phyloP scores from a whole-genome alignment of 2,797 vertebrate genomes.

The Cyclopterus lumpus region DNA sequence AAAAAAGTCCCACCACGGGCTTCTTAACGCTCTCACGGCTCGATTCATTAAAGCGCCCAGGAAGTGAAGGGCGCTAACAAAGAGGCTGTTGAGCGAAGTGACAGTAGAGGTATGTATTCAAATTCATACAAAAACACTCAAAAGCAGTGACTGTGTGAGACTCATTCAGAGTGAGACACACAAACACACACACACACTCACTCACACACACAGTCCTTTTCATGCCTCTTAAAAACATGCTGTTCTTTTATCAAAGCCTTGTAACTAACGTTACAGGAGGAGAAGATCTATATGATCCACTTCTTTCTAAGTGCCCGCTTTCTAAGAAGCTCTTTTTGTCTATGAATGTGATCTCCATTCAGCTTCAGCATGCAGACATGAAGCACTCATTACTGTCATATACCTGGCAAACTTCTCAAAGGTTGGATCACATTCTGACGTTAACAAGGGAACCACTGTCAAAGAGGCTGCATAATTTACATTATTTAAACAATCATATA shows the following conservation, averaged over 20 bases:
- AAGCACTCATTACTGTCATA: slow-evolving; percentile 24
- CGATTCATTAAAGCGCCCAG: slow-evolving; percentile 49
- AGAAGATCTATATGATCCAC: slow-evolving; percentile 22
- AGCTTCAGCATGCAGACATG: slow-evolving; percentile 21
- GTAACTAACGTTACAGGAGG: slow-evolving; percentile 15
- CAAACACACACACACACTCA: slow-evolving; percentile 10
- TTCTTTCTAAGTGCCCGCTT: slow-evolving; percentile 12
- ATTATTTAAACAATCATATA: slow-evolving; percentile 17
- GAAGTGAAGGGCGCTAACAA: slow-evolving; percentile 58
- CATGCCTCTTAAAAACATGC: slow-evolving; percentile 43
- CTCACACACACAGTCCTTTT: slow-evolving; percentile 32
- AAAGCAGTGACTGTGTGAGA: slow-evolving; percentile 44
- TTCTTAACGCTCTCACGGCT: slow-evolving; percentile 59
- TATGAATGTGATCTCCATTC: slow-evolving; percentile 15
- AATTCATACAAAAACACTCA: slow-evolving; percentile 59
- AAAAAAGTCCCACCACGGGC: slow-evolving; percentile 51
- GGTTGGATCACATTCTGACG: slow-evolving; percentile 16
- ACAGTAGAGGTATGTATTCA: slow-evolving; percentile 70
- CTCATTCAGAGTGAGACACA: slow-evolving; percentile 48
- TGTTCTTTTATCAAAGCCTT: slow-evolving; percentile 56
- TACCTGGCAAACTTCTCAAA: slow-evolving; percentile 12
- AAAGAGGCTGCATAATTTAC: slow-evolving; percentile 17
- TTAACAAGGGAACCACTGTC: slow-evolving; percentile 8
- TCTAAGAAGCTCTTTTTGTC: slow-evolving; percentile 1
- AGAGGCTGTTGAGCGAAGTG: slow-evolving; percentile 56